Conservation (phyloP, 2,113 vertebrate genomes). For the Riparia riparia region DNA sequence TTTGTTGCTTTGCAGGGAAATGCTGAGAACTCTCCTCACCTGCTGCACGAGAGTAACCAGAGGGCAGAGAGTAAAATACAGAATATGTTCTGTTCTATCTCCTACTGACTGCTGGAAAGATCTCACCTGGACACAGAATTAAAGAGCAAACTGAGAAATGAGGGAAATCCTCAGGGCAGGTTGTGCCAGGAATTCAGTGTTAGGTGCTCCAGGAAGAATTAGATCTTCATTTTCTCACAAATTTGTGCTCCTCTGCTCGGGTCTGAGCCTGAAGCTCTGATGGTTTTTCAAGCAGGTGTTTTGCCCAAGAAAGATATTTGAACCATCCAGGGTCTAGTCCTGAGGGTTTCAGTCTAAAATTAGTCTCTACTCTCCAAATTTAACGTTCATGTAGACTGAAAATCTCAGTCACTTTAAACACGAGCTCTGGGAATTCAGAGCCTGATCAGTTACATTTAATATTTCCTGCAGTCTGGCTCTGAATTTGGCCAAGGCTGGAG, state of each 20-base stretch:
- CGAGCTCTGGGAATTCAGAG: neutral
- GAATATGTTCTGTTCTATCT: neutral
- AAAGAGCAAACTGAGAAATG: neutral
- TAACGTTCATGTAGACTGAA: rapidly evolving
- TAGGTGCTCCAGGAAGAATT: neutral
- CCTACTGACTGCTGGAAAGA: neutral
- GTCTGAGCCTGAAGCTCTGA: neutral
- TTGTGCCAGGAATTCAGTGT: neutral
- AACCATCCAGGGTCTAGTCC: neutral
- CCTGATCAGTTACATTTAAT: neutral
- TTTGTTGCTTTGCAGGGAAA: slow-evolving; percentile 33
- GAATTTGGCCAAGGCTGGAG: neutral
- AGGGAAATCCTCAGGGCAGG: neutral
- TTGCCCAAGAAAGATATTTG: neutral
- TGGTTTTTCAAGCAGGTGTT: neutral
- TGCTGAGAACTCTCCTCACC: neutral
- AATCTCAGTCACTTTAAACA: neutral
- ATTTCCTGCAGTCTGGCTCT: neutral
- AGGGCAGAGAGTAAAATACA: neutral
- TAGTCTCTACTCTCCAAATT: neutral
- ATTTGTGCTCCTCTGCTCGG: neutral
- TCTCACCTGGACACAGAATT: neutral
- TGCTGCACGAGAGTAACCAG: neutral
- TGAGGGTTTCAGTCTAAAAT: neutral
- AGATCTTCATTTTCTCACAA: neutral